Conservation (phyloP, 2,113 vertebrate species). For the Amblyornis subalaris region DNA sequence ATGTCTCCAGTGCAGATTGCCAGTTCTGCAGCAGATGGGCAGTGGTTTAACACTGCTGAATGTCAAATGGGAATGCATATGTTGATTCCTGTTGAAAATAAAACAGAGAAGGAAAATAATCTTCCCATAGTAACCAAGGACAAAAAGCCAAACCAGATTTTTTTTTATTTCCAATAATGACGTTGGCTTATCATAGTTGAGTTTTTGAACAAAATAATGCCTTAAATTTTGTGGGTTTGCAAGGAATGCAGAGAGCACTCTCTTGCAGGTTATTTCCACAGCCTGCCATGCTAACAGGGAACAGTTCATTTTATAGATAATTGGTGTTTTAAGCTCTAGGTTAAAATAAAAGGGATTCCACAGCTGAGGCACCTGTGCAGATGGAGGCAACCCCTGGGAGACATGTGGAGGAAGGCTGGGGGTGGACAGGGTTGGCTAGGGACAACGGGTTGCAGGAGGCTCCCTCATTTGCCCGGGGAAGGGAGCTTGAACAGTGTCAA, state of each 20-base stretch:
- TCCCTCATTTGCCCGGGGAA: fast-evolving
- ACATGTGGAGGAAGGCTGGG: not conserved
- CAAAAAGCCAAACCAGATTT: not conserved
- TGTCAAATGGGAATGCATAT: not conserved
- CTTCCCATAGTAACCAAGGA: not conserved
- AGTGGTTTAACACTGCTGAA: not conserved
- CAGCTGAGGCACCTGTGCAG: not conserved
- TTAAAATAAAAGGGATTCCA: not conserved
- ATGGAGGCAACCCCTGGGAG: not conserved
- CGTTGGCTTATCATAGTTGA: not conserved
- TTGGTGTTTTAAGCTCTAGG: not conserved
- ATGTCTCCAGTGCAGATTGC: not conserved
- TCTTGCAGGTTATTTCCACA: not conserved
- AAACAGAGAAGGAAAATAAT: not conserved
- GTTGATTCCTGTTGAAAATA: not conserved
- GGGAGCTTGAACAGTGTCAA: not conserved
- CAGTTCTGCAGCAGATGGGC: not conserved
- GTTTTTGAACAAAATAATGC: not conserved
- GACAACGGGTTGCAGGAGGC: not conserved
- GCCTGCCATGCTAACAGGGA: not conserved
- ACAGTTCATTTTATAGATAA: not conserved
- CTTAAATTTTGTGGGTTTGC: not conserved
- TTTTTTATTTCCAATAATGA: not conserved
- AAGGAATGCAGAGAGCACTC: not conserved
- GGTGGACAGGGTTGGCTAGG: not conserved